Evolutionary conservation across 2,113 vertebrate genomes (phyloP), one percentile per base, ranked within the genome.

Genomic region (Charadrius vociferus): DNA sequence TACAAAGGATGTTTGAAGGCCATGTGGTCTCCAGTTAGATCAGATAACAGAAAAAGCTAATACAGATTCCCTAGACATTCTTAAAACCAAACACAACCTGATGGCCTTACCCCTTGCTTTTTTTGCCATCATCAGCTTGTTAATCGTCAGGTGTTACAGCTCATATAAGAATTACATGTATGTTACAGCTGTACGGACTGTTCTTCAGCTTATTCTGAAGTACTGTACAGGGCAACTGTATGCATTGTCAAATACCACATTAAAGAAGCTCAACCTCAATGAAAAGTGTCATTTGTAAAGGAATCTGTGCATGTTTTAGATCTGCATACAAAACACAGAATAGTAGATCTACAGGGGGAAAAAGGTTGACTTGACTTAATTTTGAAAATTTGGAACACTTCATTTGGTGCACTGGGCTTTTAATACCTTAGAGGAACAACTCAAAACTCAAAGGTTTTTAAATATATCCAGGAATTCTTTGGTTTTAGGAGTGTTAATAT

Each of bases 161-260:
- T 56, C 24, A 56, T 39, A 3, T 45, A 56, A 53, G 39, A 70
- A 18, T 20, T 17, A 55, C 16, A 15, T 22, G 12, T n/a, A n/a
- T 12, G 6, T 34, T 62, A 49, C 50, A 52, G 18, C 15, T 29
- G 23, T 7, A 55, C 12, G n/a, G 16, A 41, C 15, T 8, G 14
- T 49, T 74, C 29, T 50, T 32, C 26, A 26, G 36, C 27, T 74
- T 37, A 36, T 55, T n/a, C 32, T 62, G 32, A 29, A 47, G 6
- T 47, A 9, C 43, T 55, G 20, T n/a, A n/a, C 26, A 49, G 58
- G 26, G 32, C 21, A 66, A 26, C 30, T 6, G 9, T 13, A 23
- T 0, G 0, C 22, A 36, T 17, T 36, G 39, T 21, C 53, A 84
- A 59, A 81, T 6, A 24, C 2, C 12, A 12, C 6, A 14, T 1